Conservation (phyloP, 2,113 vertebrate genomes). For the Microcebus lehilahytsara region DNA sequence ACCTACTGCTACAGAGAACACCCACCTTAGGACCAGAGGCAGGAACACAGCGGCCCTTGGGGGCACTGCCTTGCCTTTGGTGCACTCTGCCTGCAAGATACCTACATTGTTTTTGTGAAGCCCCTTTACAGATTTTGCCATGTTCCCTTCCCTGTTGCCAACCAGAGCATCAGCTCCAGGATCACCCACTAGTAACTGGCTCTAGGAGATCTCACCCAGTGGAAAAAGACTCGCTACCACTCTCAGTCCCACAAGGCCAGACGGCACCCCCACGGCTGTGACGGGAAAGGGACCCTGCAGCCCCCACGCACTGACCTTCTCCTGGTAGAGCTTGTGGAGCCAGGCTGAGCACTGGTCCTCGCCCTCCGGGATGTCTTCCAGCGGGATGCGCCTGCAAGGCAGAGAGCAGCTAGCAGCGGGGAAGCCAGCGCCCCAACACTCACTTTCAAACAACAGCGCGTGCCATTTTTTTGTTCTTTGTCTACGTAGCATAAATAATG, state of each 20-base stretch:
- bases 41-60: not conserved
- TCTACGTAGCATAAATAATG: rapidly evolving
- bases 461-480: rapidly evolving
- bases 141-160: not conserved
- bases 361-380: slow-evolving; percentile 92
- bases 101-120: not conserved
- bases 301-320: slow-evolving; percentile 88
- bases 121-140: not conserved
- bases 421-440: rapidly evolving
- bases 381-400: slow-evolving; percentile 92
- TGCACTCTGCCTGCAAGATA: rapidly evolving
- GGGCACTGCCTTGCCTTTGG: rapidly evolving
- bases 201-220: rapidly evolving
- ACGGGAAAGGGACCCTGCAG: rapidly evolving
- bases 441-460: rapidly evolving
- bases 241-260: not conserved
- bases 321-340: slow-evolving; percentile 97
- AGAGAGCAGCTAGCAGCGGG: not conserved
- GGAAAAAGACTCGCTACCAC: not conserved
- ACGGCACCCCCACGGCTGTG: not conserved
- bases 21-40: not conserved
- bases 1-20: rapidly evolving
- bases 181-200: rapidly evolving
- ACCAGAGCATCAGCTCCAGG: not conserved
- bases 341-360: slow-evolving; percentile 91